Evolutionary conservation across 2,888 invertebrate genomes (phyloP).

Genomic region (Cheiracanthium punctorium): DNA sequence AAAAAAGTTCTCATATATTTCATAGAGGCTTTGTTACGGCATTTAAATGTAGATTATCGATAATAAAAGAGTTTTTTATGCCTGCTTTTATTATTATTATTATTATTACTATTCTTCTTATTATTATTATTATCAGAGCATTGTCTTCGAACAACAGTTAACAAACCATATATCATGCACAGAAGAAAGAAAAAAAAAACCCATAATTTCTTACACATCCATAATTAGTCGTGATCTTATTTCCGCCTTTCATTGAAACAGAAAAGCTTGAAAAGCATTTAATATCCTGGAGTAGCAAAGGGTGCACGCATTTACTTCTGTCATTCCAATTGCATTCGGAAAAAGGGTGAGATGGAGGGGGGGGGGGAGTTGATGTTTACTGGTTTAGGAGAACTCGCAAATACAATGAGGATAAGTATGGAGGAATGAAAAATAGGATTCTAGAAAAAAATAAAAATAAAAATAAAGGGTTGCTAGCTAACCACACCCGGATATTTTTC

Average conservation of each 20-base stretch:
- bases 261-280: neutral
- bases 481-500: slow-evolving; percentile 61
- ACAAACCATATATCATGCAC: neutral
- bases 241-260: neutral
- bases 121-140: no score
- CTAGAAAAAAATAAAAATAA: neutral
- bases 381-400: neutral
- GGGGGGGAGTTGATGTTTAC: slow-evolving; percentile 33
- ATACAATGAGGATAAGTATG: neutral
- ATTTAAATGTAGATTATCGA: no score
- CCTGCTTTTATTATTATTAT: no score
- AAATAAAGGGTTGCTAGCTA: neutral
- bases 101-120: no score
- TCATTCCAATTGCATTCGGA: neutral
- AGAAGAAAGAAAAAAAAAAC: neutral
- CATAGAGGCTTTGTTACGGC: no score
- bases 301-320: neutral
- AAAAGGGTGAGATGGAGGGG: neutral
- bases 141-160: neutral
- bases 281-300: neutral
- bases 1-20: no score
- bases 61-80: no score
- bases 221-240: no score
- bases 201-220: neutral
- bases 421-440: slow-evolving; percentile 5